phyloP scores from a whole-genome alignment of 2,888 invertebrate species.

The Perizoma affinitatum region DNA sequence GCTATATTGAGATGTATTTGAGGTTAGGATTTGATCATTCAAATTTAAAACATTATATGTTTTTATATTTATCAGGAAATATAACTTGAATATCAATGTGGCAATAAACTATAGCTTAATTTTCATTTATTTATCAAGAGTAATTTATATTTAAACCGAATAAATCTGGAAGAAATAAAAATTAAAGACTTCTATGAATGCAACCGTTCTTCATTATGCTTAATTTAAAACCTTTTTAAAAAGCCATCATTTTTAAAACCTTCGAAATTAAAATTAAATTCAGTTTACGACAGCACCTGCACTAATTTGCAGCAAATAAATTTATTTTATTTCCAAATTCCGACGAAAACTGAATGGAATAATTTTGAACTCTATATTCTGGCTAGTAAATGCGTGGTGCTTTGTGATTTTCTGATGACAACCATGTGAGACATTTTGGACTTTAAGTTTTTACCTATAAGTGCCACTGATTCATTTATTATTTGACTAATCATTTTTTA shows the following conservation, averaged over 20 bases:
- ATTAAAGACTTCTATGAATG: conserved; percentile 11
- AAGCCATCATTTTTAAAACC: conserved; percentile 23
- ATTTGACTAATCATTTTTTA: conserved; percentile 28
- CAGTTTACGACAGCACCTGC: conserved; percentile 27
- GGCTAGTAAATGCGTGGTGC: conserved; percentile 1
- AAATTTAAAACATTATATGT: too few relatives aligned
- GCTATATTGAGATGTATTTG: too few relatives aligned
- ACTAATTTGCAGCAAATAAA: conserved; percentile 28
- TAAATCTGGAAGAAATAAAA: conserved; percentile 18
- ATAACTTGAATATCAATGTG: too few relatives aligned
- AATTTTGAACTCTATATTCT: conserved; percentile 16
- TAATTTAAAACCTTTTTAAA: conserved; percentile 18
- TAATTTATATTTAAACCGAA: too few relatives aligned
- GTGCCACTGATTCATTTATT: conserved; percentile 22
- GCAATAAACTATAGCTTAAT: too few relatives aligned
- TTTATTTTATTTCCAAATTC: conserved; percentile 12
- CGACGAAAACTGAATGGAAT: not conserved
- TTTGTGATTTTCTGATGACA: conserved; percentile 13
- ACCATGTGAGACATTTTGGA: conserved; percentile 16
- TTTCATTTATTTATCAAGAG: too few relatives aligned
- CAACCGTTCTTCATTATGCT: conserved; percentile 2
- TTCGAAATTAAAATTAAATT: conserved; percentile 23
- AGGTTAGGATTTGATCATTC: too few relatives aligned
- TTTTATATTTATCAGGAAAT: too few relatives aligned
- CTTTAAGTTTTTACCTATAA: conserved; percentile 13